Evolutionary conservation across 1,140 invertebrate species (phyloP).

Genomic region (Zophobas morio): DNA sequence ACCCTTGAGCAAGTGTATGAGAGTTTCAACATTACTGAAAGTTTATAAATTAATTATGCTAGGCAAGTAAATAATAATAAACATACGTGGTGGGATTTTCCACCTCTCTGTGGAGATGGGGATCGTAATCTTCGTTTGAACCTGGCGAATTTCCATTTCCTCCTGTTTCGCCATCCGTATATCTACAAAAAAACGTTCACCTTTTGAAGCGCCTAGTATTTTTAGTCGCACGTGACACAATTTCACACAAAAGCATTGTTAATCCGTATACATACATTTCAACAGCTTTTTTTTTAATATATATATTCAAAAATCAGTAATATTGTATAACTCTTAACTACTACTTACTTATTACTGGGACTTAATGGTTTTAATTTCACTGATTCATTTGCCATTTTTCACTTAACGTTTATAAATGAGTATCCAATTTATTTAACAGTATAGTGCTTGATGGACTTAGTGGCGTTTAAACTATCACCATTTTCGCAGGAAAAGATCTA

Average conservation of each 20-base stretch:
- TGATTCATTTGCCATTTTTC: conserved; percentile 54
- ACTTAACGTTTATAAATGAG: too few relatives aligned
- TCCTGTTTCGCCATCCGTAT: conserved; percentile 55
- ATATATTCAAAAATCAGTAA: background rate
- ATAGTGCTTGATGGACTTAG: too few relatives aligned
- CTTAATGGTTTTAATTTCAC: conserved; percentile 58
- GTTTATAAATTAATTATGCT: background rate
- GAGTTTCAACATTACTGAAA: conserved; percentile 75
- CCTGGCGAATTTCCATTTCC: conserved; percentile 38
- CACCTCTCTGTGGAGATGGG: conserved; percentile 66
- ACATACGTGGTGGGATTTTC: conserved; percentile 68
- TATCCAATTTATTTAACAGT: too few relatives aligned
- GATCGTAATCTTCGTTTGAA: conserved; percentile 66
- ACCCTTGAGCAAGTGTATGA: conserved; percentile 78
- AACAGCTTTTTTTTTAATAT: too few relatives aligned
- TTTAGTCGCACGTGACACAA: conserved; percentile 8
- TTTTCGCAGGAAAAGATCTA: conserved; percentile 16
- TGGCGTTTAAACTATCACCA: conserved; percentile 5
- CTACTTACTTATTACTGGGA: conserved; percentile 55
- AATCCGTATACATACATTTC: too few relatives aligned
- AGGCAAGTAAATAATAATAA: background rate
- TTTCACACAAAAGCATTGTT: conserved; percentile 9
- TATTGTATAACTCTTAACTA: too few relatives aligned
- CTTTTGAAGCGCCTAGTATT: conserved; percentile 27
- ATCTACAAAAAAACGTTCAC: conserved; percentile 41